Conservation (phyloP, 2,888 invertebrate species). For the Eumacrocentrus americanus region DNA sequence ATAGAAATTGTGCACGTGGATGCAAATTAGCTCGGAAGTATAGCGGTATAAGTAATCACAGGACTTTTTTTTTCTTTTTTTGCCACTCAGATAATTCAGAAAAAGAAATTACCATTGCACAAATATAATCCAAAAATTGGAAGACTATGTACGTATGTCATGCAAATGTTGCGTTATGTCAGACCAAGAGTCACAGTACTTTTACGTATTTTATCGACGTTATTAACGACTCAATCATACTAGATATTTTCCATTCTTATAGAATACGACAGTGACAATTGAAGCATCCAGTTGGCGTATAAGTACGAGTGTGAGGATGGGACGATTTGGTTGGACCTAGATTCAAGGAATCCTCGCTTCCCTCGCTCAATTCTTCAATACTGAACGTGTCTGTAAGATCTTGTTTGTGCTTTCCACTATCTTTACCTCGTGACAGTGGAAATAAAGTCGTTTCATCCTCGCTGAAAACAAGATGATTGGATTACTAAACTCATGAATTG, state of each 20-base stretch:
- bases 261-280: slow-evolving; percentile 56
- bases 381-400: slow-evolving; percentile 67
- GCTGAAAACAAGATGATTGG: slow-evolving; percentile 40
- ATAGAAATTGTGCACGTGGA: slow-evolving; percentile 2
- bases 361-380: slow-evolving; percentile 64
- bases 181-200: background rate
- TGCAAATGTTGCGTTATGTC: background rate
- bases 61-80: background rate
- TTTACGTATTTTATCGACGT: background rate
- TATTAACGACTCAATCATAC: background rate
- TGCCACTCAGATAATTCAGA: background rate
- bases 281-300: slow-evolving; percentile 52
- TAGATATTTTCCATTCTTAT: slow-evolving; percentile 37
- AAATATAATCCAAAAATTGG: background rate
- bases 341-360: slow-evolving; percentile 57
- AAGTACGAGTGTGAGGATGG: slow-evolving; percentile 53
- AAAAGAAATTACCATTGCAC: background rate
- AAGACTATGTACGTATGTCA: background rate
- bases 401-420: slow-evolving; percentile 57
- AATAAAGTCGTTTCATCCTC: slow-evolving; percentile 61
- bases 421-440: slow-evolving; percentile 57
- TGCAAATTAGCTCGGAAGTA: background rate
- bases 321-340: slow-evolving; percentile 50
- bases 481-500: background rate
- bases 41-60: background rate